A percentile compares a stretch with the other conserved stretches of the same genome.
phyloP scores from a whole-genome alignment of 2,113 vertebrate species.

The Labeo rohita region DNA sequence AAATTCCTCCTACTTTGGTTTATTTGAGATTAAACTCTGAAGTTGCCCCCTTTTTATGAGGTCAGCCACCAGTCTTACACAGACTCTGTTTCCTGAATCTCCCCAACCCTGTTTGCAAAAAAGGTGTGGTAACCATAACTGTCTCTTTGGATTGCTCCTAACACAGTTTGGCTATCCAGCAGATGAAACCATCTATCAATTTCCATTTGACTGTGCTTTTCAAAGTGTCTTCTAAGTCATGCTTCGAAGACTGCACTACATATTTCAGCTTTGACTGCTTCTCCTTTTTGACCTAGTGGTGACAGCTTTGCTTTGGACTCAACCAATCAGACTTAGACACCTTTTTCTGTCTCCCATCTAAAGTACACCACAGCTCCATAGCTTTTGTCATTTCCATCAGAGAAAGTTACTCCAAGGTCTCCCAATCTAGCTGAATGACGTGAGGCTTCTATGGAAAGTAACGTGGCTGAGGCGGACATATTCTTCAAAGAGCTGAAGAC shows the following conservation, averaged over 20 bases:
- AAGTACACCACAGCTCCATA: conserved; percentile 41
- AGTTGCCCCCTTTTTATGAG: not conserved
- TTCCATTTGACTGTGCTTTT: conserved; percentile 26
- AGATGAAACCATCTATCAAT: conserved; percentile 35
- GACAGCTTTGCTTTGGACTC: conserved; percentile 50
- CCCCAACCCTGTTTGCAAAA: conserved; percentile 33
- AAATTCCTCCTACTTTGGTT: conserved; percentile 25
- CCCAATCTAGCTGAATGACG: not conserved
- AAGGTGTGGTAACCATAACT: conserved; percentile 46
- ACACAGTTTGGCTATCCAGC: conserved; percentile 43
- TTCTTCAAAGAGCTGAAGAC: conserved; percentile 14
- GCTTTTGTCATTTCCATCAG: not conserved
- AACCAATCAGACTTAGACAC: not conserved
- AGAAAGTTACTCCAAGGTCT: not conserved
- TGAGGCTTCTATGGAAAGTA: not conserved
- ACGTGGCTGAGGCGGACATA: not conserved
- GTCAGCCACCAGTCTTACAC: conserved; percentile 34
- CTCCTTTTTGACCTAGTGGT: conserved; percentile 35
- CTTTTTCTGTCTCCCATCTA: not conserved
- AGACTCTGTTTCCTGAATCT: conserved; percentile 2
- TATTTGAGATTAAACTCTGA: not conserved
- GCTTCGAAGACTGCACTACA: conserved; percentile 37
- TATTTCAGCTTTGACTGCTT: conserved; percentile 39
- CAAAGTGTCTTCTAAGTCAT: conserved; percentile 20
- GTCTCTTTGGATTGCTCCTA: conserved; percentile 37